Percentiles rank a stretch among this genome's conserved stretches.
Evolutionary conservation across 2,888 invertebrate genomes (phyloP).

Genomic region (Pharmacophagus antenor): DNA sequence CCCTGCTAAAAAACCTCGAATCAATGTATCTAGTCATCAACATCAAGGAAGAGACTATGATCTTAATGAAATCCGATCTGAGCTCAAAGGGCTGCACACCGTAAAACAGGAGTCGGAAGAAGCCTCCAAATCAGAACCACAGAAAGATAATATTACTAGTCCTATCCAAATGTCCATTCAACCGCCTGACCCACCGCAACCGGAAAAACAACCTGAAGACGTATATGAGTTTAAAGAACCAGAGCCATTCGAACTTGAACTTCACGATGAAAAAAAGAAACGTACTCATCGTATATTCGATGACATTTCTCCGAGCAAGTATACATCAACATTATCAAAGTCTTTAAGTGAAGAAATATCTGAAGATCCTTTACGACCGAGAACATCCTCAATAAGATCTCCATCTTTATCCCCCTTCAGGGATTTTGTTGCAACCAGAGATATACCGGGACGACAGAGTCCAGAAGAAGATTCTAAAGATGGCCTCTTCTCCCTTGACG

Average conservation of each 20-base stretch:
- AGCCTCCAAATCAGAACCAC: conserved; percentile 53
- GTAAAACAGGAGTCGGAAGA: conserved; percentile 76
- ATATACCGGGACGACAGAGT: conserved; percentile 81
- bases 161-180: conserved; percentile 38
- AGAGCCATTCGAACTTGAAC: conserved; percentile 92
- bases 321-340: conserved; percentile 68
- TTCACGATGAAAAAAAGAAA: conserved; percentile 81
- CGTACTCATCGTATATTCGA: conserved; percentile 76
- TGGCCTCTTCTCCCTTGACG: conserved; percentile 80
- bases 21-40: conserved; percentile 50
- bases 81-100: conserved; percentile 87
- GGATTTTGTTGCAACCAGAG: conserved; percentile 72
- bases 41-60: conserved; percentile 86
- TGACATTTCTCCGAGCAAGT: conserved; percentile 75
- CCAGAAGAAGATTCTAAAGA: conserved; percentile 84
- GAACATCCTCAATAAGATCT: conserved; percentile 58
- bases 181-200: conserved; percentile 47
- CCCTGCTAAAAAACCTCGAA: conserved; percentile 62
- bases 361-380: conserved; percentile 59
- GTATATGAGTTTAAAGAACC: conserved; percentile 95
- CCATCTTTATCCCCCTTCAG: conserved; percentile 72
- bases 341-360: conserved; percentile 81
- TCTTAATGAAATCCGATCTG: conserved; percentile 91
- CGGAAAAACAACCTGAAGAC: conserved; percentile 80
- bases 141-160: conserved; percentile 46